Evolutionary conservation across 2,113 vertebrate species (phyloP).

Genomic region (Ptilonorhynchus violaceus): DNA sequence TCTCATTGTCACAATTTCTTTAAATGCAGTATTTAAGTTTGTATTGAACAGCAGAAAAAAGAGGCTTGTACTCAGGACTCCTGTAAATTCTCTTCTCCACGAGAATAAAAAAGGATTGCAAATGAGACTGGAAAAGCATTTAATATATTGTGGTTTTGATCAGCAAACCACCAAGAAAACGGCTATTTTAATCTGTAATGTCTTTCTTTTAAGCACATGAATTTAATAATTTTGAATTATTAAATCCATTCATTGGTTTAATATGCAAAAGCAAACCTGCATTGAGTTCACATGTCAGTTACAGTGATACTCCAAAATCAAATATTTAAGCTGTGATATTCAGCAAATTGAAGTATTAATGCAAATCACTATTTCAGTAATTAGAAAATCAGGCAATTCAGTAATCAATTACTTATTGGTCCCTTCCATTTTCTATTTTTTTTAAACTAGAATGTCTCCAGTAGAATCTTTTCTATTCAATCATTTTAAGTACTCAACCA

Average conservation of each 20-base stretch:
- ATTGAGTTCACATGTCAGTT: accelerated
- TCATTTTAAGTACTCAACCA: neutral
- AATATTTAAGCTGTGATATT: neutral
- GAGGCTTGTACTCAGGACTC: neutral
- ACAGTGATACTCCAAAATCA: neutral
- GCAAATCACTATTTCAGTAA: neutral
- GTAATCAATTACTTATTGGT: neutral
- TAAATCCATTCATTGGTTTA: neutral
- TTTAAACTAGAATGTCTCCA: neutral
- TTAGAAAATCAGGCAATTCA: neutral
- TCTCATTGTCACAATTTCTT: neutral
- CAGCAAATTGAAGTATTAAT: neutral
- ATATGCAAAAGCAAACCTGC: neutral
- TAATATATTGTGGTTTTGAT: neutral
- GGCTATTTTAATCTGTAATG: neutral
- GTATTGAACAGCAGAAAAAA: neutral
- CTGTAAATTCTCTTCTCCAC: neutral
- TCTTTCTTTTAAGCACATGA: neutral
- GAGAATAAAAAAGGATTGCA: neutral
- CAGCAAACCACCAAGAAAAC: neutral
- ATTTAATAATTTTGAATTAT: neutral
- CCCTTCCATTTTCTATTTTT: neutral
- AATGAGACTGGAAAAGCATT: neutral
- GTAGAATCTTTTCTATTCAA: neutral
- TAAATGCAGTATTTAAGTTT: neutral